Base-by-base conservation (phyloP, 2,888 invertebrate species). In the Prosopocoilus inquinatus region DNA sequence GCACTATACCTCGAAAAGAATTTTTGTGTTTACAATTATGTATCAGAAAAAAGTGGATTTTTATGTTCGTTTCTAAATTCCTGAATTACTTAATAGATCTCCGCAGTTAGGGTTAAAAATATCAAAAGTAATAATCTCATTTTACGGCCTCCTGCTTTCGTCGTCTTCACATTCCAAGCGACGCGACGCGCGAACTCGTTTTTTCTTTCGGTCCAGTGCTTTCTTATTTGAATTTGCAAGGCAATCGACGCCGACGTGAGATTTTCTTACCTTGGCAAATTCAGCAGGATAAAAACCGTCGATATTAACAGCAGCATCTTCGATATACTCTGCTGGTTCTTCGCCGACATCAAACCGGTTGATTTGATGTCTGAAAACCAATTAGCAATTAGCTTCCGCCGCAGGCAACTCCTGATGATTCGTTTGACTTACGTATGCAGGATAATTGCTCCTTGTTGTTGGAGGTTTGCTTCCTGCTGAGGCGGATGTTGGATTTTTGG, bases 261-360 rank as follows among this genome's bases (percentile, higher is more conserved):
- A 41, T 41, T 11, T 9, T 9, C 70, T 74, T 75, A 84, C 84
- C 83, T 84, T 41, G 85, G 85, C 46, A 84, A 73, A 73, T 86
- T 86, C 33, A 87, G 75, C 1, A 83, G 72, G 13, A 87, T 79
- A 67, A 87, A 87, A 5, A 84, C 84, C 0, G 85, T 80, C n/a
- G 86, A 85, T 47, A 86, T 84, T 2, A 86, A 75, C 1, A 87
- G 75, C 13, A 87, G 74, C 82, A 86, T 85, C 71, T 85, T 85
- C n/a, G 85, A 86, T 33, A 86, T 82, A 64, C 77, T 82, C 53
- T 82, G 80, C 66, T 83, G 83, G 53, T 79, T 80, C 60, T 78
- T 57, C 2, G 52, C 39, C 2, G 57, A 57, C 52, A 57, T 57
- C 32, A 57, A 41, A 32, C 77, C 75, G 0, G 79, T 77, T 2